Base-by-base conservation (phyloP, 1,140 invertebrate species). In the Drosophila mayri region DNA sequence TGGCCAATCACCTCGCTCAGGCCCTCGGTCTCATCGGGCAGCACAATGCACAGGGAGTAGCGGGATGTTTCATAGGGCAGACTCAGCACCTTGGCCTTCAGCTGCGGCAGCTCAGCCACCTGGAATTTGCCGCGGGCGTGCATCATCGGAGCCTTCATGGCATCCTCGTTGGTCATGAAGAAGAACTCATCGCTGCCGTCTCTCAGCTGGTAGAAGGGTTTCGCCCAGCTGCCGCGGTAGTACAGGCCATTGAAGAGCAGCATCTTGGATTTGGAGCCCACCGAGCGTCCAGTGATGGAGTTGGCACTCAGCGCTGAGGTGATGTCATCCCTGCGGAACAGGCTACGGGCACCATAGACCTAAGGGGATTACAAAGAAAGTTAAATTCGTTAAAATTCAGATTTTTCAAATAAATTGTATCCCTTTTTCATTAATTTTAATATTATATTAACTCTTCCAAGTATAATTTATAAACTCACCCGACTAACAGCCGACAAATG, bases 191-290 rank as follows among this genome's bases (percentile, higher is more conserved):
- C 90, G 25, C 88, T 90, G 28, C 93, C 93, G n/a, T 84, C 78
- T 1, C 81, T 55, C 52, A 90, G 35, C 62, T 91, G 84, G 40
- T 76, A 76, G 70, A 93, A 93, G 2, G 84, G 79, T 16, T 73
- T 76, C 0, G 81, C 76, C 92, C 92, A 93, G 25, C 76, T 83
- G 4, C 95, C 95, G 10, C 94, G 93, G 92, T 94, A 95, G 84
- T 95, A 95, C 54, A 95, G 93, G 0, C 94, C 95, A 74, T 95
- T 95, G 93, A 95, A 95, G 11, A 95, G 93, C 46, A 95, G 93
- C 94, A 95, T 95, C 61, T 93, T 93, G n/a, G 93, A 92, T 47
- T 81, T 88, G 46, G 77, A 83, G 28, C 67, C 79, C 5, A 41
- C 40, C 6, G 81, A 62, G 4, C 86, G 81, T 8, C 92, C 92